Conservation (phyloP, 2,113 vertebrate genomes). For the Meles meles region DNA sequence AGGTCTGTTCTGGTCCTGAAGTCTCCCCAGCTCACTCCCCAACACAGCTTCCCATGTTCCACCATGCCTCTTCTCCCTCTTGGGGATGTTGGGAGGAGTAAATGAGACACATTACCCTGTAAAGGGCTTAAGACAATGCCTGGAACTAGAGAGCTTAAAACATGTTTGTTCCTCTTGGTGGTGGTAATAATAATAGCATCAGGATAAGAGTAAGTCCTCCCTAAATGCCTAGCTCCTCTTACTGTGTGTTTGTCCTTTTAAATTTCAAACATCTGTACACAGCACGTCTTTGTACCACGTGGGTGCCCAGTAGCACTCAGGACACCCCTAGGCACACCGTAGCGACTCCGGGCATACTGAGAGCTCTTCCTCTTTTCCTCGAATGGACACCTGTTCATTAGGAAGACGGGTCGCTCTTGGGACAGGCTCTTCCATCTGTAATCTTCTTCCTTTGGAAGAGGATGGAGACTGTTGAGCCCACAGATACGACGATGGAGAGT, state of each 20-base stretch:
- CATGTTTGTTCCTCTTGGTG: neutral
- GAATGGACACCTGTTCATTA: neutral
- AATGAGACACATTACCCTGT: neutral
- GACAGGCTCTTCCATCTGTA: neutral
- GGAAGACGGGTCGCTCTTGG: neutral
- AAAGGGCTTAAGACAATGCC: neutral
- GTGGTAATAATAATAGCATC: neutral
- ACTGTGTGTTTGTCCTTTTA: neutral
- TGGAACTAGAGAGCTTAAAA: neutral
- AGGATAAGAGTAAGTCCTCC: neutral
- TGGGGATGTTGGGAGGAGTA: neutral
- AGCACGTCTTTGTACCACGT: neutral
- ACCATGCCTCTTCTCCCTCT: neutral
- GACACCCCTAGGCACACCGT: neutral
- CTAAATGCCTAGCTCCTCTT: neutral
- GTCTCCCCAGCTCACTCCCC: neutral
- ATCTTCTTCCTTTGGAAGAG: neutral
- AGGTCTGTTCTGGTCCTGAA: neutral
- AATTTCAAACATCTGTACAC: neutral
- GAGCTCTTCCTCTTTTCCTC: neutral
- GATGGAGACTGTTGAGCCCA: neutral
- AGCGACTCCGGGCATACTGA: neutral
- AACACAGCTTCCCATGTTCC: rapidly evolving
- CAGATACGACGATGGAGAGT: neutral
- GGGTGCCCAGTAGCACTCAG: neutral